A percentile compares a stretch with the other conserved stretches of the same genome.
Evolutionary conservation across 2,888 invertebrate genomes (phyloP).

Genomic region (Ectemnius continuus): DNA sequence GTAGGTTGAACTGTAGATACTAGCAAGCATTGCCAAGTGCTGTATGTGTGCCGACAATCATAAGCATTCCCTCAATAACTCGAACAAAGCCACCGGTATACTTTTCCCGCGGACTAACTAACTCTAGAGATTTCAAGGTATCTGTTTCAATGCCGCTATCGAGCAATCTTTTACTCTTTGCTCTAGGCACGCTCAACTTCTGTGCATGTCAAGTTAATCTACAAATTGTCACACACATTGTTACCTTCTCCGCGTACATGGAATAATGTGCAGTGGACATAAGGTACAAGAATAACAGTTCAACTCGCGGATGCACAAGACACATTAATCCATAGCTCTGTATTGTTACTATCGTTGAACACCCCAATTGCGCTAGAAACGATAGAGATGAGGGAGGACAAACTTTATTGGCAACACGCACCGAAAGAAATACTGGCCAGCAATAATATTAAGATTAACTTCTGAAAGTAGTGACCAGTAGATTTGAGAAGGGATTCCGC

Average conservation of each 20-base stretch:
- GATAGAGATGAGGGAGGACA: no score
- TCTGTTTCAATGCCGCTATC: slow-evolving; percentile 46
- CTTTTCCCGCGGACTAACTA: slow-evolving; percentile 67
- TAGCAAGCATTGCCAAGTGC: slow-evolving; percentile 78
- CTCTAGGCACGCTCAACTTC: slow-evolving; percentile 37
- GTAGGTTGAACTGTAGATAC: slow-evolving; percentile 74
- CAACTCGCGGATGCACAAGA: neutral
- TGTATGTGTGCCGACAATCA: slow-evolving; percentile 78
- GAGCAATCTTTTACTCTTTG: slow-evolving; percentile 37
- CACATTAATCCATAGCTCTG: no score
- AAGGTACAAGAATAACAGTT: slow-evolving; percentile 15
- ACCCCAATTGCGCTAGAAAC: no score
- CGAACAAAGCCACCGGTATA: slow-evolving; percentile 65
- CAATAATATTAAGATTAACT: slow-evolving; percentile 40
- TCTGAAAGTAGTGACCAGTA: slow-evolving; percentile 28
- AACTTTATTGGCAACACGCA: no score
- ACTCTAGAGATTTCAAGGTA: slow-evolving; percentile 53
- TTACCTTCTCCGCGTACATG: slow-evolving; percentile 1
- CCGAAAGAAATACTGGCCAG: no score
- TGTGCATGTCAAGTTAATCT: slow-evolving; percentile 58
- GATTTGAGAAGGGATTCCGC: slow-evolving; percentile 23
- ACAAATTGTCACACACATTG: slow-evolving; percentile 21
- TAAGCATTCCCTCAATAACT: slow-evolving; percentile 75
- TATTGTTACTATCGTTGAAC: no score
- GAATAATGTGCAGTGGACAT: slow-evolving; percentile 3